Conservation (phyloP, 1,140 invertebrate genomes). For the Mesaphorura yosii region DNA sequence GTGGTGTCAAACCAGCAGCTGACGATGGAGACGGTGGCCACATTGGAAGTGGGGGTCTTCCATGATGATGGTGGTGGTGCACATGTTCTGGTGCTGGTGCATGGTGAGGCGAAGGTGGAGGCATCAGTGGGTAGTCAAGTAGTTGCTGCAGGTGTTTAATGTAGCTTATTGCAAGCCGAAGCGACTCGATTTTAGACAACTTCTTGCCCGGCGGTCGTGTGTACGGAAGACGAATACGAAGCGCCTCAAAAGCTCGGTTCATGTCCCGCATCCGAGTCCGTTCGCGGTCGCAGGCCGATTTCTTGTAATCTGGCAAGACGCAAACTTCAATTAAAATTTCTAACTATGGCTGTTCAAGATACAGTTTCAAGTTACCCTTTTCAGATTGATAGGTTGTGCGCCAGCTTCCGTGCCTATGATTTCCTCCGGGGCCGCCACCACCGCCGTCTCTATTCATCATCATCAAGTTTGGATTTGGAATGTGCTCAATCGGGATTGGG, state of each 20-base stretch:
- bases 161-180: slow-evolving; percentile 70
- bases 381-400: slow-evolving; percentile 21
- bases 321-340: background rate
- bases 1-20: background rate
- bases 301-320: slow-evolving; percentile 56
- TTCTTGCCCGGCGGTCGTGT: slow-evolving; percentile 72
- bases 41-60: too few species aligned
- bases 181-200: slow-evolving; percentile 72
- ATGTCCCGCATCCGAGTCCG: slow-evolving; percentile 75
- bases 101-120: background rate
- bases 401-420: too few species aligned
- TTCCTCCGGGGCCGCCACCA: background rate
- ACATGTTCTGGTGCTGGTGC: background rate
- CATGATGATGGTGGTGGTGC: background rate
- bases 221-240: slow-evolving; percentile 59
- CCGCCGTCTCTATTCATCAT: too few species aligned
- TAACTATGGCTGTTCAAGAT: background rate
- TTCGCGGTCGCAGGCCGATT: slow-evolving; percentile 72
- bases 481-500: background rate
- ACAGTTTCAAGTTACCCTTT: slow-evolving; percentile 22
- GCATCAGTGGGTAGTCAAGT: slow-evolving; percentile 33
- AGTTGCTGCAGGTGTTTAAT: slow-evolving; percentile 61
- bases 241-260: slow-evolving; percentile 69
- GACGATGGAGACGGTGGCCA: too few species aligned
- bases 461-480: background rate